Conservation (phyloP, 2,113 vertebrate species). For the Coregonus clupeaformis region DNA sequence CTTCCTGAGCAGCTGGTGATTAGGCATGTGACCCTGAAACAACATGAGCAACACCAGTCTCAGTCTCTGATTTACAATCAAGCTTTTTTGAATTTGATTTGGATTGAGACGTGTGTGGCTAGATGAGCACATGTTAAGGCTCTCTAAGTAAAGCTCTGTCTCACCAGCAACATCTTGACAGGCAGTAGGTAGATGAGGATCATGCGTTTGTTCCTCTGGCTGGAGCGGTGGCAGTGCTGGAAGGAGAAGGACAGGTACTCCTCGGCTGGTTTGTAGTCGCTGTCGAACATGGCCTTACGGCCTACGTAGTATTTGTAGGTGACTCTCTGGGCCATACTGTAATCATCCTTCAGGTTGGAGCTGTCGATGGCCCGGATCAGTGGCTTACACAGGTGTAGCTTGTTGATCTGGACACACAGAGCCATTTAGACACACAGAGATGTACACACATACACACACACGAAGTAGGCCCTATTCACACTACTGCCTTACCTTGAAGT, state of each 20-base stretch:
- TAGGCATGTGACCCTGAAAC: too few species aligned
- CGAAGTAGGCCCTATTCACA: neutral
- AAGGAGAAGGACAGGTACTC: too few species aligned
- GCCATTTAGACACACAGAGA: neutral
- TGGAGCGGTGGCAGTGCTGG: constrained; percentile 87
- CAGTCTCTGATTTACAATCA: constrained; percentile 53
- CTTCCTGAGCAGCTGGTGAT: too few species aligned
- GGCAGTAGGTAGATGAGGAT: constrained; percentile 95
- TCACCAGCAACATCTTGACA: constrained; percentile 96
- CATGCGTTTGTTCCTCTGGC: constrained; percentile 97
- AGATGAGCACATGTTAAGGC: neutral
- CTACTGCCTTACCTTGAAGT: too few species aligned
- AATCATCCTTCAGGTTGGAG: constrained; percentile 93
- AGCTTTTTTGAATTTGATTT: neutral
- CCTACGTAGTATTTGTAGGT: constrained; percentile 96
- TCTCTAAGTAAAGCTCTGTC: constrained; percentile 11
- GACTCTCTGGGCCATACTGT: constrained; percentile 90
- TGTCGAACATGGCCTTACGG: too few species aligned
- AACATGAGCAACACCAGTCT: too few species aligned
- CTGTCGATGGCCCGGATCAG: constrained; percentile 97
- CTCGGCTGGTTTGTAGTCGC: too few species aligned
- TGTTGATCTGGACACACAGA: constrained; percentile 84
- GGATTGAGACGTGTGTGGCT: neutral
- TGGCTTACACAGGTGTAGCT: constrained; percentile 95
- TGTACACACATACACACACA: neutral